Conservation (phyloP, 1,140 invertebrate genomes). For the Platorchestia sp. region DNA sequence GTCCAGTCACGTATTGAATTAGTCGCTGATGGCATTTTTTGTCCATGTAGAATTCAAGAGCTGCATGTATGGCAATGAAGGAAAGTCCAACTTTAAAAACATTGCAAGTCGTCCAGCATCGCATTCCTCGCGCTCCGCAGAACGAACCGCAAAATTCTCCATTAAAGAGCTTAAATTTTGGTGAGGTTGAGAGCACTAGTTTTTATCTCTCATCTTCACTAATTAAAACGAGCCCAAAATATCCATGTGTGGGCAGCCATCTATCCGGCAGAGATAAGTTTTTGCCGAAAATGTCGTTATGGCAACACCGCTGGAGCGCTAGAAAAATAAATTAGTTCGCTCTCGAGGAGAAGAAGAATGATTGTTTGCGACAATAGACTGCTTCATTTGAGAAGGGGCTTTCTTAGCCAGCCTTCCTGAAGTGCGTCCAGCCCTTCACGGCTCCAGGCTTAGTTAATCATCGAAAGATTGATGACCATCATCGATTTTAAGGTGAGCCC, state of each 20-base stretch:
- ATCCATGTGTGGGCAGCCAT: neutral
- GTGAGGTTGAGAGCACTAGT: neutral
- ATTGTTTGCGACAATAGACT: slow-evolving; percentile 5
- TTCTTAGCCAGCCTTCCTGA: neutral
- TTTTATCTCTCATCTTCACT: slow-evolving; percentile 16
- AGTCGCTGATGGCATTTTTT: no score
- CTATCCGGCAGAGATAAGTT: slow-evolving; percentile 27
- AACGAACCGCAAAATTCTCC: neutral
- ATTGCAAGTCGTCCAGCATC: neutral
- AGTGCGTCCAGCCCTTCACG: neutral
- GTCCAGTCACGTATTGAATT: no score
- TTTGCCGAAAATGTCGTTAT: slow-evolving; percentile 33
- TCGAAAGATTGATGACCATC: neutral
- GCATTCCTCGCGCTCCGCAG: neutral
- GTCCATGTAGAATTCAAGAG: neutral
- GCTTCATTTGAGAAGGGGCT: slow-evolving; percentile 31
- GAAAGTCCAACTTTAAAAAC: neutral
- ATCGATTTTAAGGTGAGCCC: neutral
- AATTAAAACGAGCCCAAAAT: slow-evolving; percentile 47
- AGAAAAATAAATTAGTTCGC: slow-evolving; percentile 17
- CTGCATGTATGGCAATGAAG: neutral
- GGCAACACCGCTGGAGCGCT: neutral
- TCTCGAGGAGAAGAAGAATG: slow-evolving; percentile 1
- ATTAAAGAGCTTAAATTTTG: neutral
- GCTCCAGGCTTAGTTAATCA: slow-evolving; percentile 23